Evolutionary conservation across 2,797 vertebrate species (phyloP).

Genomic region (Diplodus puntazzo): DNA sequence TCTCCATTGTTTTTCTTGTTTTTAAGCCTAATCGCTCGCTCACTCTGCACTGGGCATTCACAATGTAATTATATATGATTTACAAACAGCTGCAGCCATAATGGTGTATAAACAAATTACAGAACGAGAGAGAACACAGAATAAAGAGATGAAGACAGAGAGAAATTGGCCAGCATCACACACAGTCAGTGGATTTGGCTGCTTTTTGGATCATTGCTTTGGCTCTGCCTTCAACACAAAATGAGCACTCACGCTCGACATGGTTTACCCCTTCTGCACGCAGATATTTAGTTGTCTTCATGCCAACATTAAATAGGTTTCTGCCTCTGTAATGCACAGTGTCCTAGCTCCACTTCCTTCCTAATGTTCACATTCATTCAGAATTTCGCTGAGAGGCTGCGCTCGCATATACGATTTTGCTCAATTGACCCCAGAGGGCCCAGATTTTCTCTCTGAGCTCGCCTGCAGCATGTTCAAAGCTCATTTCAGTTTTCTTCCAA

Average conservation of each 20-base stretch:
- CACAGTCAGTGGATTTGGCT: constrained; percentile 63
- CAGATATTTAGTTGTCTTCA: constrained; percentile 67
- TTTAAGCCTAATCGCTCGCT: constrained; percentile 66
- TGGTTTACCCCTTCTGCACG: constrained; percentile 63
- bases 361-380: constrained; percentile 53
- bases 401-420: constrained; percentile 25
- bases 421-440: constrained; percentile 38
- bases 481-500: constrained; percentile 18
- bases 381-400: constrained; percentile 30
- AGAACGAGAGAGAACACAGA: constrained; percentile 48
- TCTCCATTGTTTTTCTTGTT: constrained; percentile 46
- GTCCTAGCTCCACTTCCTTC: constrained; percentile 37
- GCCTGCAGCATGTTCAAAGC: constrained; percentile 32
- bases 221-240: constrained; percentile 67
- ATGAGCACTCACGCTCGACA: constrained; percentile 64
- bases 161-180: constrained; percentile 68
- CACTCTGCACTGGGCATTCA: constrained; percentile 67
- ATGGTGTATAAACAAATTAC: constrained; percentile 81
- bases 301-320: constrained; percentile 62
- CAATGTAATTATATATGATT: constrained; percentile 84
- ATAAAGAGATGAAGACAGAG: constrained; percentile 71
- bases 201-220: constrained; percentile 68
- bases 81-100: constrained; percentile 82
- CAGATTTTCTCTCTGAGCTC: constrained; percentile 25
- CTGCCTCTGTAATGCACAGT: constrained; percentile 55